phyloP scores from a whole-genome alignment of 2,797 vertebrate species.

The Peromyscus melanophrys region DNA sequence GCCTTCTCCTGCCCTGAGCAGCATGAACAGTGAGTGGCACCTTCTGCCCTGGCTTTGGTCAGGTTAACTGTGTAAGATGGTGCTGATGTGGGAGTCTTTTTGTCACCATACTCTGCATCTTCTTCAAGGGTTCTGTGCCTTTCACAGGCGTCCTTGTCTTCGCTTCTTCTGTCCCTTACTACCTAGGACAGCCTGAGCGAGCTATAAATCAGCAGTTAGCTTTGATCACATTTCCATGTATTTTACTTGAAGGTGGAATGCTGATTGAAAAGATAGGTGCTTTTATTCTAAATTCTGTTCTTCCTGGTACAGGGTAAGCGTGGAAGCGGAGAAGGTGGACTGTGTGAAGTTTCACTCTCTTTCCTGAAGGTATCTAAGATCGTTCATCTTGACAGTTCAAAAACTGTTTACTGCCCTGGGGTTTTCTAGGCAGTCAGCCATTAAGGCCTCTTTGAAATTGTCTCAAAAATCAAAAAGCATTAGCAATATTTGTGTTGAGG shows the following conservation, averaged over 20 bases:
- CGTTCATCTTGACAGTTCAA: conserved; percentile 28
- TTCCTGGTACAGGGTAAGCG: not conserved
- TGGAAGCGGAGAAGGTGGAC: conserved; percentile 2
- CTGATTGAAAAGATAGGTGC: not conserved
- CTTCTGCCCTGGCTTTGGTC: not conserved
- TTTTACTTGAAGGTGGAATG: not conserved
- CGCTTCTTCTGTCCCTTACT: not conserved
- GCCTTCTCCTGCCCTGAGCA: conserved; percentile 45
- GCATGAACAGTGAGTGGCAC: not conserved
- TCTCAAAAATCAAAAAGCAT: conserved; percentile 52
- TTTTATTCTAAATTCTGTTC: not conserved
- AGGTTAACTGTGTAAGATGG: not conserved
- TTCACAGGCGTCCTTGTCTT: not conserved
- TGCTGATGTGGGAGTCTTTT: not conserved
- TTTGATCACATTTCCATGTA: not conserved
- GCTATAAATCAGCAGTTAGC: not conserved
- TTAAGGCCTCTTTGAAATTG: conserved; percentile 49
- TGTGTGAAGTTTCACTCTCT: conserved; percentile 18
- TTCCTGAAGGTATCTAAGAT: conserved; percentile 39
- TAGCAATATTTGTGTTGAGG: not conserved
- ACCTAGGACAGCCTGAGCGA: not conserved
- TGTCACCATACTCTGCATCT: rapidly evolving
- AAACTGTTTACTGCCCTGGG: conserved; percentile 60
- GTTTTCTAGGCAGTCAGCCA: conserved; percentile 53
- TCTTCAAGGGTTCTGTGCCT: not conserved